Conservation (phyloP, 2,888 invertebrate genomes). For the Penaeus monodon region DNA sequence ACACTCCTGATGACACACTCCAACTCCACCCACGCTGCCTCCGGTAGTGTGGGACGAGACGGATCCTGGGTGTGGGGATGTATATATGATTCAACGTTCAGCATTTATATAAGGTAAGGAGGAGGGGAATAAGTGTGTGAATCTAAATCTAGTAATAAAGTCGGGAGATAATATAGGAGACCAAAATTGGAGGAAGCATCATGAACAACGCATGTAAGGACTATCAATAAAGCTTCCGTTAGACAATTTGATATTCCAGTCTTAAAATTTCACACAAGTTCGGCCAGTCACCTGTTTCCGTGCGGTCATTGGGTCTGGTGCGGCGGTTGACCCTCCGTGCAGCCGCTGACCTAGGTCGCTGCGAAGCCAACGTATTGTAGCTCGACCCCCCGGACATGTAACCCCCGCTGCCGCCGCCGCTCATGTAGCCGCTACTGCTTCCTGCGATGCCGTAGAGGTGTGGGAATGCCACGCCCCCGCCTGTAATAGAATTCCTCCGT, state of each 20-base stretch:
- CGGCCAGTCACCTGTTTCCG: constrained; percentile 42
- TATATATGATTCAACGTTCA: no score
- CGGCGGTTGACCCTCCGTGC: constrained; percentile 49
- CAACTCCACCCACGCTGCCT: constrained; percentile 60
- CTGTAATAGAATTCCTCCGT: not conserved
- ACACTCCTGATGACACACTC: constrained; percentile 75
- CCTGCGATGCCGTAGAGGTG: constrained; percentile 45
- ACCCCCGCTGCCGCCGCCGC: constrained; percentile 36
- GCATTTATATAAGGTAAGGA: no score
- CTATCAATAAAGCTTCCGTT: no score
- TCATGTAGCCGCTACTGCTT: constrained; percentile 39
- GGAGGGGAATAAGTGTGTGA: no score
- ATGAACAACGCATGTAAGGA: no score
- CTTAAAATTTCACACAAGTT: not conserved
- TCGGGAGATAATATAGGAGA: no score
- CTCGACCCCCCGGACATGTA: constrained; percentile 45
- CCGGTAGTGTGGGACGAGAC: constrained; percentile 45
- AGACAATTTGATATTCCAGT: not conserved
- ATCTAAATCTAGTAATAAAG: no score
- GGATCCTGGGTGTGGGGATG: constrained; percentile 22
- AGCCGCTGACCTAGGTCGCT: constrained; percentile 41
- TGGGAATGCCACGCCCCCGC: constrained; percentile 52
- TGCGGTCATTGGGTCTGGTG: constrained; percentile 43
- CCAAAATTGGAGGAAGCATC: no score
- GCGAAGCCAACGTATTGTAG: constrained; percentile 52